Conservation (phyloP, 1,140 invertebrate species). For the Heliconius congener region DNA sequence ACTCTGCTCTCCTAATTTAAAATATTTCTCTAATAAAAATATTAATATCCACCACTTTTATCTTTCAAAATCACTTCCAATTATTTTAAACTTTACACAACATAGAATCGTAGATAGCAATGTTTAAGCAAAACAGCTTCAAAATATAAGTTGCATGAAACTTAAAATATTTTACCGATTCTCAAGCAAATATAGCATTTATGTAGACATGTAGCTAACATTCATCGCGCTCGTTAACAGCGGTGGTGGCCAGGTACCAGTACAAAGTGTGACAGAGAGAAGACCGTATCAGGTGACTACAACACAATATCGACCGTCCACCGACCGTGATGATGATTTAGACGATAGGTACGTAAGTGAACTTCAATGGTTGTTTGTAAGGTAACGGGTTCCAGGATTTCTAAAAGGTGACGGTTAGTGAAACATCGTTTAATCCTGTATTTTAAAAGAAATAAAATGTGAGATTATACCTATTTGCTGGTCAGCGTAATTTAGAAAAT, state of each 20-base stretch:
- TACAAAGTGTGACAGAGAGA: slow-evolving; percentile 41
- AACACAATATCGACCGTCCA: slow-evolving; percentile 33
- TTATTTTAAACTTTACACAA: neutral
- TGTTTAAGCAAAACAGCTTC: neutral
- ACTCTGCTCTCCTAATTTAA: neutral
- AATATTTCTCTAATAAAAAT: slow-evolving; percentile 1
- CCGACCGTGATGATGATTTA: slow-evolving; percentile 36
- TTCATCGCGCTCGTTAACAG: slow-evolving; percentile 43
- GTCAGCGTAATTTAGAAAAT: neutral
- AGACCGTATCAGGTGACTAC: slow-evolving; percentile 45
- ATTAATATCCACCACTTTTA: neutral
- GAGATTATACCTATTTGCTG: neutral
- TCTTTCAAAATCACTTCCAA: neutral
- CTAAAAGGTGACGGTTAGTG: neutral
- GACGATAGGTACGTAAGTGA: slow-evolving; percentile 8
- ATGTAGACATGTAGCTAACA: slow-evolving; percentile 26
- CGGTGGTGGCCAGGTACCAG: slow-evolving; percentile 42
- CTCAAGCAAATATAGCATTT: neutral
- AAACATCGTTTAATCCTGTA: too few species aligned
- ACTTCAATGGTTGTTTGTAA: neutral
- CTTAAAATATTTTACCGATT: neutral
- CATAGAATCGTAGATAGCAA: neutral
- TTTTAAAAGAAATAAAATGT: neutral
- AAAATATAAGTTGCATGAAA: neutral
- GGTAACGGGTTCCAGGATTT: neutral